phyloP scores from a whole-genome alignment of 2,888 invertebrate species.

The Platerodrilus igneus region DNA sequence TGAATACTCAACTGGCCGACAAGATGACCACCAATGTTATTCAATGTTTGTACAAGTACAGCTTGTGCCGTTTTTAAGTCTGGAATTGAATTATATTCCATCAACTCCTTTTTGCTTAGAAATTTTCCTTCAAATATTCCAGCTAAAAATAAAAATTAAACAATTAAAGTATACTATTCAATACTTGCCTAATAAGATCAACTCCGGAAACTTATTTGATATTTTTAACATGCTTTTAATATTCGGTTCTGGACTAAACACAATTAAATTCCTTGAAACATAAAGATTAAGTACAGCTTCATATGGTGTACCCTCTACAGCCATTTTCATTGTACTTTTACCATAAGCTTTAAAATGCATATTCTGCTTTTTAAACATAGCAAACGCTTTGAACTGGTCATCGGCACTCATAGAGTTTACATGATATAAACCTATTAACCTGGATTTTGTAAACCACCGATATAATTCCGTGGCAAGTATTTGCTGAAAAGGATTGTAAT shows the following conservation, averaged over 20 bases:
- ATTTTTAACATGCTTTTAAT: constrained; percentile 59
- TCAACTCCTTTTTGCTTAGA: constrained; percentile 64
- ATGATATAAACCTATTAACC: constrained; percentile 69
- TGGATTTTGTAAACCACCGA: constrained; percentile 66
- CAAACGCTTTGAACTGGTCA: constrained; percentile 60
- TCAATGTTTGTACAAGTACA: constrained; percentile 64
- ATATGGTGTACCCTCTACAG: constrained; percentile 63
- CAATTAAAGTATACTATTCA: neutral
- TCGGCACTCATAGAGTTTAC: constrained; percentile 65
- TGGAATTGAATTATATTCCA: constrained; percentile 61
- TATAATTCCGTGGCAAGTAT: constrained; percentile 69
- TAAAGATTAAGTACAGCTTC: constrained; percentile 63
- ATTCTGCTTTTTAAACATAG: constrained; percentile 59
- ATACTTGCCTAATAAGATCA: constrained; percentile 62
- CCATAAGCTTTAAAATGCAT: constrained; percentile 68
- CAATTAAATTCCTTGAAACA: constrained; percentile 58
- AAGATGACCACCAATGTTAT: constrained; percentile 60
- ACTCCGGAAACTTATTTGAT: constrained; percentile 65
- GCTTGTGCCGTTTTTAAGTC: constrained; percentile 62
- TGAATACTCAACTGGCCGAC: constrained; percentile 64
- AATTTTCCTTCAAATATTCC: constrained; percentile 69
- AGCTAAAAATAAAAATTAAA: constrained; percentile 48
- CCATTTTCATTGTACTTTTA: constrained; percentile 59
- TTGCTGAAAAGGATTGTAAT: constrained; percentile 65
- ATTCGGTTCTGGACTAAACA: constrained; percentile 67